Evolutionary conservation across 1,140 invertebrate genomes (phyloP), one percentile per base, ranked within the genome.

Genomic region (Sarcophaga bullata): DNA sequence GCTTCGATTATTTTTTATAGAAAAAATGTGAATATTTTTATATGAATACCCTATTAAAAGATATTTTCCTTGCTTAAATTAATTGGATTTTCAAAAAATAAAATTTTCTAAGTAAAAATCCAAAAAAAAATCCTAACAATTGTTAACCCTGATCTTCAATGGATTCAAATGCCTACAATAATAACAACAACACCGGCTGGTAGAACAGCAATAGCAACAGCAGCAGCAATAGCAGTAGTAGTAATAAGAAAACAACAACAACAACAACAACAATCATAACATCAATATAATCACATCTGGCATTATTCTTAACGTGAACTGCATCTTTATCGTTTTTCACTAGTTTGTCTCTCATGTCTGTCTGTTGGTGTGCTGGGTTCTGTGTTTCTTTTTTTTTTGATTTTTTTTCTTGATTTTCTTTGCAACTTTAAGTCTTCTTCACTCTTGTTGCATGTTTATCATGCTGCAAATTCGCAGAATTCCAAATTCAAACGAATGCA

Each of bases 211-310:
- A 73, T 11, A 48, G 17, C 46, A 75, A 37, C 1, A 73, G 11
- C 11, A 73, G 6, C 46, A 75, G 11, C 73, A 75, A 0, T 2
- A 75, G n/a, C 73, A 75, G 48, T n/a, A 11, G 15, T 7, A 47
- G 13, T 68, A 10, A 72, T 25, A 73, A 11, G 37, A 19, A 47
- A 46, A 11, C 62, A 19, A 73, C 0, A 25, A 19, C 25, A 73
- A 8, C 50, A n/a, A 68, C 17, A 46, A 73, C 19, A 73, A 73
- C 73, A 11, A 78, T 15, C 48, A 50, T 48, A 78, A 78, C 75
- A 78, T 78, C 75, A 78, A 78, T 78, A 78, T 78, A 78, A 78
- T 78, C 75, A 78, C 75, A 78, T 78, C 75, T 78, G 75, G 75
- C 75, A 78, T 78, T 78, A 78, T 78, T 78, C 50, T 78, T 48